Base-by-base conservation (phyloP, 2,888 invertebrate genomes). In the Heteropelma amictum region DNA sequence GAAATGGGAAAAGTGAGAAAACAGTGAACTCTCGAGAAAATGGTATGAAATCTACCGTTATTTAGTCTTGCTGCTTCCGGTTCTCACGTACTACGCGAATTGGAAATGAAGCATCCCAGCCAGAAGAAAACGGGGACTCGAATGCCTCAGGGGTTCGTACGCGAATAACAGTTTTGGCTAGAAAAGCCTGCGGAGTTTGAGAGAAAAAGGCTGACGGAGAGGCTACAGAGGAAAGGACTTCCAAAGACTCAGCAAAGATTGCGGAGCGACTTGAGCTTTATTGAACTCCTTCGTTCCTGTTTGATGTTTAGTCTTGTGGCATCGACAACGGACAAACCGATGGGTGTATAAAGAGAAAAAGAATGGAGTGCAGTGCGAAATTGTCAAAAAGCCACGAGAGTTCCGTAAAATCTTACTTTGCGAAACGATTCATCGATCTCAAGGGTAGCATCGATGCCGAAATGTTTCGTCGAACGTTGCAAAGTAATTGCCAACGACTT, bases 161-260 rank as follows among this genome's bases (percentile, higher is more conserved):
- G 14, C 58, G 58, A 19, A 63, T 76, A 72, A 72, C 51, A 70
- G 58, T 56, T 74, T 72, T 65, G 72, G 38, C 61, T 60, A 35
- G 42, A 65, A 42, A 61, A 54, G 35, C 21, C 19, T 35, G 21
- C 5, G 38, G 38, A 23, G 45, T 33, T 30, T 23, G 65, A 65
- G 23, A 47, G 28, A 19, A 23, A 28, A 33, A 42, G 28, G 17
- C 26, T 53, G 61, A 30, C 38, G 35, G 56, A 65, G 42, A 47
- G 33, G n/a, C n/a, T n/a, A 65, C 30, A 63, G 40, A 23, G 67
- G 61, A 23, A 47, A 30, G 14, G 30, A 30, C 53, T 8, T 68
- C 54, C 23, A 42, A 30, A 63, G 49, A 42, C 49, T 21, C 17
- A 53, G 56, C 49, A 33, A 30, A 49, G 61, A 21, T 42, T 42